Evolutionary conservation across 2,797 vertebrate genomes (phyloP).

Genomic region (Ceyx erithaca): DNA sequence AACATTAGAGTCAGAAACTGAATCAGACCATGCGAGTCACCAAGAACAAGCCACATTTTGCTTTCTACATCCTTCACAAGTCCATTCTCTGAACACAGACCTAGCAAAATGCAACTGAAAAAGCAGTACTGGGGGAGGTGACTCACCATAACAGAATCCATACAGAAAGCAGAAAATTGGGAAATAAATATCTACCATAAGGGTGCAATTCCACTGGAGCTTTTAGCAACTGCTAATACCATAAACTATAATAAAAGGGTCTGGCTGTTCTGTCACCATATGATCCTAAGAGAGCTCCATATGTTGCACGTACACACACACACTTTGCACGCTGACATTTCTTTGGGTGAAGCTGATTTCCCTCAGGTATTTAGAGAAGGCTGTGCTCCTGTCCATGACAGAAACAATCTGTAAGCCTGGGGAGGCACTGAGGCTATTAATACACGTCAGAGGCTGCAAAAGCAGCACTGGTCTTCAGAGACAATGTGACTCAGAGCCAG

Average conservation of each 20-base stretch:
- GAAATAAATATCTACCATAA: background rate
- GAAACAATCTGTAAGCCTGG: background rate
- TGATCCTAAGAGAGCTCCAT: background rate
- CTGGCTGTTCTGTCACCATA: background rate
- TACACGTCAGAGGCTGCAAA: background rate
- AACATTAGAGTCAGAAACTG: rapidly evolving
- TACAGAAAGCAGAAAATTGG: background rate
- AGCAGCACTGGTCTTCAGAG: background rate
- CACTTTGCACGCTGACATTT: background rate
- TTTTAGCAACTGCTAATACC: background rate
- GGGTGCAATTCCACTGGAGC: background rate
- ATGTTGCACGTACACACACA: background rate
- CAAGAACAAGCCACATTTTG: background rate
- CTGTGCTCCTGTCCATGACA: background rate
- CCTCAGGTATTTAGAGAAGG: background rate
- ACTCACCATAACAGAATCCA: background rate
- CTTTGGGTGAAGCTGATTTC: background rate
- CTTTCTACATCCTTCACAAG: background rate
- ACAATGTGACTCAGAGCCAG: background rate
- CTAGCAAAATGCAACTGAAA: background rate
- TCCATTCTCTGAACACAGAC: background rate
- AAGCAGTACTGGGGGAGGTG: background rate
- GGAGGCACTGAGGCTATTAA: background rate
- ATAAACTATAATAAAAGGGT: background rate
- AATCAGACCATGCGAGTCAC: too few species aligned